Evolutionary conservation across 2,113 vertebrate species (phyloP).

Genomic region (Pelmatolapia mariae): DNA sequence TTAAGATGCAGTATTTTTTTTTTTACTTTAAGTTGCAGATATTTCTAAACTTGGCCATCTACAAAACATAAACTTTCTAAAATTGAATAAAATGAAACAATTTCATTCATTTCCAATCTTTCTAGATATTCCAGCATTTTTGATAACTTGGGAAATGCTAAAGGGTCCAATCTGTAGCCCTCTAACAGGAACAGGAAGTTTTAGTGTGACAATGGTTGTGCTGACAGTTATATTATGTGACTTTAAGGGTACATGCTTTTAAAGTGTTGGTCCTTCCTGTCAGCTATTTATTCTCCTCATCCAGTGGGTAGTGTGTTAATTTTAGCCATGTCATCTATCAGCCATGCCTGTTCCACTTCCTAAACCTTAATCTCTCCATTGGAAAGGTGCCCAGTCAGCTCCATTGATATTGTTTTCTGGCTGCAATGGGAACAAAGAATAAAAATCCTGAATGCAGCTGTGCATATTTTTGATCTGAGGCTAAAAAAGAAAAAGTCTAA

Average conservation of each 20-base stretch:
- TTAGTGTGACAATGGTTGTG: background rate
- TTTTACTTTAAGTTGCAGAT: background rate
- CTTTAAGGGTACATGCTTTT: background rate
- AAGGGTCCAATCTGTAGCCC: background rate
- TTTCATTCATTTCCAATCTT: background rate
- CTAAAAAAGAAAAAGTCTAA: background rate
- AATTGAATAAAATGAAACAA: background rate
- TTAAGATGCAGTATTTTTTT: background rate
- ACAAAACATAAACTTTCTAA: background rate
- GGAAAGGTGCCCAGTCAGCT: constrained; percentile 38
- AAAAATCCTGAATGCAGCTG: background rate
- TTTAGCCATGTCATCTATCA: constrained; percentile 71
- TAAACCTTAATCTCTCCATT: constrained; percentile 57
- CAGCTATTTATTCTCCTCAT: constrained; percentile 61
- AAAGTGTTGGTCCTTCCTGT: constrained; percentile 37
- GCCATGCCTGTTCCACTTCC: constrained; percentile 64
- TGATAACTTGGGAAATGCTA: background rate
- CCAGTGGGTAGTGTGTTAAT: constrained; percentile 59
- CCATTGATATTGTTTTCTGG: constrained; percentile 18
- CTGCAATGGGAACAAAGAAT: constrained; percentile 5
- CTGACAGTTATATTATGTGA: background rate
- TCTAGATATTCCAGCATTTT: background rate
- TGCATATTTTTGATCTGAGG: background rate
- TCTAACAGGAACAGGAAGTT: background rate
- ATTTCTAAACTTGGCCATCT: background rate